Evolutionary conservation across 2,113 vertebrate species (phyloP).

Genomic region (Cololabis saira): DNA sequence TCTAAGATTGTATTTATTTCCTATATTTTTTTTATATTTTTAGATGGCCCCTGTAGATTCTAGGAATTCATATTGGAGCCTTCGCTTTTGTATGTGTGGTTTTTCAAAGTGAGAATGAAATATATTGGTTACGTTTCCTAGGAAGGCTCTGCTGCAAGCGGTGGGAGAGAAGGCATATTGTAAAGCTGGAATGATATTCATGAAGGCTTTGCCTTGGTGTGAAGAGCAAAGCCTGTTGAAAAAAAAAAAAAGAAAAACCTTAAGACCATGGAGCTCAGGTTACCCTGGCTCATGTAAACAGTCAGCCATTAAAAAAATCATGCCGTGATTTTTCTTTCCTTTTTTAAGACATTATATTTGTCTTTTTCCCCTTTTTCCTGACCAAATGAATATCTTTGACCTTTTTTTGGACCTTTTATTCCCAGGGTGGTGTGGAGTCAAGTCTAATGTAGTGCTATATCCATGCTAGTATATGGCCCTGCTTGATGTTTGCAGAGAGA

Average conservation of each 20-base stretch:
- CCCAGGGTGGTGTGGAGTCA: constrained; percentile 64
- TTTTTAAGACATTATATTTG: constrained; percentile 44
- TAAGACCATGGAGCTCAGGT: constrained; percentile 75
- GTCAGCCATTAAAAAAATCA: constrained; percentile 76
- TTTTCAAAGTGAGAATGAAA: constrained; percentile 26
- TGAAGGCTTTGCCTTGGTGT: constrained; percentile 72
- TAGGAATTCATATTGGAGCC: constrained; percentile 27
- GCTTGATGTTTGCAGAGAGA: constrained; percentile 69
- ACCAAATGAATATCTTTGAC: constrained; percentile 71
- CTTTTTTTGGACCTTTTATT: constrained; percentile 64
- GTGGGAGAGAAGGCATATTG: constrained; percentile 40
- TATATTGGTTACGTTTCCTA: constrained; percentile 40
- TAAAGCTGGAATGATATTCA: constrained; percentile 71
- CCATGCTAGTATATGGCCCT: constrained; percentile 56
- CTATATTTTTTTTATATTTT: constrained; percentile 17
- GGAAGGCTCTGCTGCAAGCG: constrained; percentile 34
- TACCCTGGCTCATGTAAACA: constrained; percentile 79
- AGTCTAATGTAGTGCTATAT: constrained; percentile 72
- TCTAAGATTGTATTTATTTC: constrained; percentile 9
- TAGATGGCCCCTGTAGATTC: constrained; percentile 14
- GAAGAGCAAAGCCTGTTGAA: constrained; percentile 69
- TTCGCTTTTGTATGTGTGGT: neutral
- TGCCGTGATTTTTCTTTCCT: constrained; percentile 60
- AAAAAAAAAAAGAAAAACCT: constrained; percentile 54
- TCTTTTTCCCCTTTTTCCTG: constrained; percentile 33